Evolutionary conservation across 2,113 vertebrate genomes (phyloP).

Genomic region (Illadopsis cleaveri): DNA sequence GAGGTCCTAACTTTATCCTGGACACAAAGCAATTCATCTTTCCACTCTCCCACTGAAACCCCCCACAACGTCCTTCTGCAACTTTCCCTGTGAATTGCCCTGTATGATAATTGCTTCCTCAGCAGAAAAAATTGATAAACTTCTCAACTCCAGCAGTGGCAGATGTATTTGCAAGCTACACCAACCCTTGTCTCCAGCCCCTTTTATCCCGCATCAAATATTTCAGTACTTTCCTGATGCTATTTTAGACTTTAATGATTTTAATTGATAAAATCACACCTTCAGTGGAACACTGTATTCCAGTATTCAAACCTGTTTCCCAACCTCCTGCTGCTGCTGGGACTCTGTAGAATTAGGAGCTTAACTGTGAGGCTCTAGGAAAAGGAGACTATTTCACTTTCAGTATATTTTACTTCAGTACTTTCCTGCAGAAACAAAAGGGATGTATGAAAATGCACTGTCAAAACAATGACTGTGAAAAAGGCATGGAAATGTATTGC

Average conservation of each 20-base stretch:
- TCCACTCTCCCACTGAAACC: neutral
- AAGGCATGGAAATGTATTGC: neutral
- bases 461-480: neutral
- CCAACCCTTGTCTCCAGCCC: neutral
- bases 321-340: slow-evolving; percentile 4
- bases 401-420: neutral
- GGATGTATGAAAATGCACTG: neutral
- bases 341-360: neutral
- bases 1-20: neutral
- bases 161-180: neutral
- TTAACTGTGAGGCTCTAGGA: neutral
- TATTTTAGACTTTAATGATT: neutral
- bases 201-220: neutral
- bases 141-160: neutral
- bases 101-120: neutral
- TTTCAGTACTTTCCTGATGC: neutral
- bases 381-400: neutral
- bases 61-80: fast-evolving
- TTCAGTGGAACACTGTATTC: neutral
- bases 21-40: neutral
- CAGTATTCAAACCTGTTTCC: neutral
- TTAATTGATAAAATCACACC: neutral
- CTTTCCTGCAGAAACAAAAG: slow-evolving; percentile 16
- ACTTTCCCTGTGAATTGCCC: neutral
- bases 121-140: neutral